phyloP scores from a whole-genome alignment of 2,888 invertebrate genomes.

The Hydraecia micacea region DNA sequence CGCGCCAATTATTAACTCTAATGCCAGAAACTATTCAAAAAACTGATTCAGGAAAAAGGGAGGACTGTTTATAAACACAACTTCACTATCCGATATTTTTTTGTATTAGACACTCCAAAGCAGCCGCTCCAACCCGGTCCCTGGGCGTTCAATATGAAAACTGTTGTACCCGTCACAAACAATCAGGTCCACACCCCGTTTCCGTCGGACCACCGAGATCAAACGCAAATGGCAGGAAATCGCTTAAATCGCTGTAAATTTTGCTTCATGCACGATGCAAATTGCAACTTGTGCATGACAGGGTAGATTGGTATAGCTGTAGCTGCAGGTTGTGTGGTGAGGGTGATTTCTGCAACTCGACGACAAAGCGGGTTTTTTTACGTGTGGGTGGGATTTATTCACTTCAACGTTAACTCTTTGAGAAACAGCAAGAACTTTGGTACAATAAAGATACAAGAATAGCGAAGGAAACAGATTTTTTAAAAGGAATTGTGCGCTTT shows the following conservation, averaged over 20 bases:
- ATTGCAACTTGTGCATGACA: conserved; percentile 39
- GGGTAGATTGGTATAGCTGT: not conserved
- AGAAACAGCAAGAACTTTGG: not conserved
- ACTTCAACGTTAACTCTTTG: not conserved
- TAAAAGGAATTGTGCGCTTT: not conserved
- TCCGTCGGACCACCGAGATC: conserved; percentile 59
- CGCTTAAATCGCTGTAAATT: conserved; percentile 33
- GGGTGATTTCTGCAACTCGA: not conserved
- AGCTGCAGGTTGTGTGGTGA: not conserved
- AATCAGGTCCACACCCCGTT: conserved; percentile 48
- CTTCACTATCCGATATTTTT: not conserved
- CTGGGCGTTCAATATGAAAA: conserved; percentile 48
- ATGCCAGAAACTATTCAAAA: not conserved
- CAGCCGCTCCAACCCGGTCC: conserved; percentile 4
- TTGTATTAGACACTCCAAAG: not conserved
- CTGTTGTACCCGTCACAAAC: conserved; percentile 33
- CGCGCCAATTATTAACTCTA: not conserved
- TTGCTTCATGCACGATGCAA: conserved; percentile 25
- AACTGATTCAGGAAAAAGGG: not conserved
- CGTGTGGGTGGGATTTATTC: not conserved
- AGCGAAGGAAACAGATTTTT: not conserved
- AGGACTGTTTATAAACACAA: not conserved
- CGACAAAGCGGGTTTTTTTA: not conserved
- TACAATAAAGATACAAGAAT: not conserved
- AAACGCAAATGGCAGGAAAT: conserved; percentile 47